Conservation (phyloP, 2,888 invertebrate genomes). For the Achlya flavicornis region DNA sequence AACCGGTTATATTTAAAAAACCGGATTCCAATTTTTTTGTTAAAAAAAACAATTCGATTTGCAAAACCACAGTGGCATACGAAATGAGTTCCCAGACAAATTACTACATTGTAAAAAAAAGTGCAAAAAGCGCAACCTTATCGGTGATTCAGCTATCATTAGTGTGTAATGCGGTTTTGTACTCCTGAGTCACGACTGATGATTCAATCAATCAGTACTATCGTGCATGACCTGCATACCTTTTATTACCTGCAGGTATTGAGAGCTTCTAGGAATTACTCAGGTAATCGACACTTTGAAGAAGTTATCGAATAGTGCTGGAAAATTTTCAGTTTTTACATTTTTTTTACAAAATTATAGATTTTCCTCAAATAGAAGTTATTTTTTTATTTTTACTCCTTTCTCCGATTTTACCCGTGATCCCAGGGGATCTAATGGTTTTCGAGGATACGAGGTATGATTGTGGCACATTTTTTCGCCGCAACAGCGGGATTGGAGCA, state of each 20-base stretch:
- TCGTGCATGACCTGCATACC: conserved; percentile 7
- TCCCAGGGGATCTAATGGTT: too few relatives aligned
- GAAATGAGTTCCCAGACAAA: conserved; percentile 1
- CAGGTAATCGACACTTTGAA: neutral
- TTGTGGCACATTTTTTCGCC: too few relatives aligned
- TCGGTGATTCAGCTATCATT: conserved; percentile 41
- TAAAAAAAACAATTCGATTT: neutral
- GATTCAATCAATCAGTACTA: conserved; percentile 6
- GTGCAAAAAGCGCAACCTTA: conserved; percentile 24
- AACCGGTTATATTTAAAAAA: neutral
- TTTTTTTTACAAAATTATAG: too few relatives aligned
- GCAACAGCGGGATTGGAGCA: too few relatives aligned
- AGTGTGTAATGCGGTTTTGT: conserved; percentile 29
- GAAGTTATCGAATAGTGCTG: neutral
- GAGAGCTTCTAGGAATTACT: neutral
- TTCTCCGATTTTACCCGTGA: too few relatives aligned
- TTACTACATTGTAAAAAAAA: neutral
- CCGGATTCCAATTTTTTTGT: too few relatives aligned
- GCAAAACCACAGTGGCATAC: neutral
- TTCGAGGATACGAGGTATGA: too few relatives aligned
- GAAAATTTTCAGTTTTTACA: neutral
- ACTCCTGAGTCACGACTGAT: conserved; percentile 7
- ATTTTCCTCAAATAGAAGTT: neutral
- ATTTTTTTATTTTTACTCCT: too few relatives aligned
- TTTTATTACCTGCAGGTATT: neutral